A percentile compares a stretch with the other conserved stretches of the same genome.
Evolutionary conservation across 2,113 vertebrate genomes (phyloP).

Genomic region (Phaetusa simplex): DNA sequence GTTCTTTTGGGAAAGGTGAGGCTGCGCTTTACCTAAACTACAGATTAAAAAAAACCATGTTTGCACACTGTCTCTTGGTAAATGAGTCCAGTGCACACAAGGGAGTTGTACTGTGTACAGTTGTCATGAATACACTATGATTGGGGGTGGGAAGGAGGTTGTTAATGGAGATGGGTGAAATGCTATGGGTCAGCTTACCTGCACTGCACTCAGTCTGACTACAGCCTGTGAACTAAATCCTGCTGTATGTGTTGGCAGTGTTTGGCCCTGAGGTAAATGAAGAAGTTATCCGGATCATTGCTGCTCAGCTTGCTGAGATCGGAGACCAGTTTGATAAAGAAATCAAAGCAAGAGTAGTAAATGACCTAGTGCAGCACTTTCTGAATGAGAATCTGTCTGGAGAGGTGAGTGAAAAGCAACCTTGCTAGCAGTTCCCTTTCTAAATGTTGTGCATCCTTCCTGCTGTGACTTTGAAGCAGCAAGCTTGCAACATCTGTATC

Average conservation of each 20-base stretch:
- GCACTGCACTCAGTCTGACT: background rate
- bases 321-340: constrained; percentile 70
- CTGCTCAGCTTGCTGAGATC: constrained; percentile 59
- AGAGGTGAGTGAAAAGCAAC: constrained; percentile 58
- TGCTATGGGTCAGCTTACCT: background rate
- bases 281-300: constrained; percentile 62
- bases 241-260: background rate
- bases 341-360: constrained; percentile 48
- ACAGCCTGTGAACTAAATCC: background rate
- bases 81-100: background rate
- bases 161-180: background rate
- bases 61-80: background rate
- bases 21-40: background rate
- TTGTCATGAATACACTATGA: background rate
- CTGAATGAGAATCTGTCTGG: background rate
- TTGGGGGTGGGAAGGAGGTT: background rate
- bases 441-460: background rate
- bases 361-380: constrained; percentile 45
- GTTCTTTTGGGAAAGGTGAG: background rate
- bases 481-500: background rate
- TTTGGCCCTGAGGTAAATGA: constrained; percentile 34
- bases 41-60: background rate
- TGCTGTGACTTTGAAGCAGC: background rate
- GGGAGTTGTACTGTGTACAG: background rate
- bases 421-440: background rate